A percentile compares a stretch with the other conserved stretches of the same genome.
phyloP scores from a whole-genome alignment of 1,140 invertebrate species.

The Aphidius ervi region DNA sequence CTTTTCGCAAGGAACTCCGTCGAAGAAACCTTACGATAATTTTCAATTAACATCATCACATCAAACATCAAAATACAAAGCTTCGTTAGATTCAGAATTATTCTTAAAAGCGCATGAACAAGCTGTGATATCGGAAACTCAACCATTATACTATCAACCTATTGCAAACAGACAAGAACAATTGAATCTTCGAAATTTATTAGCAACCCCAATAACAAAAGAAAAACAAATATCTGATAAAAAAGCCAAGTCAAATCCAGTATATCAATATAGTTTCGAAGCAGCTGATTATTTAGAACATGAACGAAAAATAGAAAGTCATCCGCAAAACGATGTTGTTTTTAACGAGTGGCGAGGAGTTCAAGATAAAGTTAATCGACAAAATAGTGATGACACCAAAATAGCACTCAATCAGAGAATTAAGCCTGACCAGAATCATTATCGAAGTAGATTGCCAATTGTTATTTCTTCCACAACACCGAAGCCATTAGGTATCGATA shows the following conservation, averaged over 20 bases:
- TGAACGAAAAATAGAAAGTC: slow-evolving; percentile 24
- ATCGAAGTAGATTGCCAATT: slow-evolving; percentile 10
- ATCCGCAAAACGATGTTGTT: slow-evolving; percentile 23
- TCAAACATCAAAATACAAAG: slow-evolving; percentile 29
- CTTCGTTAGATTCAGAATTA: neutral
- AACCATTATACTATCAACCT: slow-evolving; percentile 43
- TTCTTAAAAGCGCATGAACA: slow-evolving; percentile 30
- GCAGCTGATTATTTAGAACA: slow-evolving; percentile 49
- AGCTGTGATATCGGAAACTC: slow-evolving; percentile 35
- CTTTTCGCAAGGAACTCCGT: slow-evolving; percentile 25
- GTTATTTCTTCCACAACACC: slow-evolving; percentile 33
- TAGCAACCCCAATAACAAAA: slow-evolving; percentile 38
- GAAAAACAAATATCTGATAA: slow-evolving; percentile 30
- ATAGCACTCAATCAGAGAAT: slow-evolving; percentile 19
- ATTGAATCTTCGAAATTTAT: slow-evolving; percentile 48
- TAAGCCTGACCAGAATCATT: neutral
- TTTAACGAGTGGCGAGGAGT: slow-evolving; percentile 38
- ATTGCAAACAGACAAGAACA: slow-evolving; percentile 30
- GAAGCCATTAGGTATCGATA: slow-evolving; percentile 27
- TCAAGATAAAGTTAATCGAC: slow-evolving; percentile 18
- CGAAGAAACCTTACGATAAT: slow-evolving; percentile 38
- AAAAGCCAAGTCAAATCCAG: slow-evolving; percentile 48
- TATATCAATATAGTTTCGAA: slow-evolving; percentile 61
- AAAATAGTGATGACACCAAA: slow-evolving; percentile 35
- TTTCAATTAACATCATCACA: slow-evolving; percentile 26